Base-by-base conservation (phyloP, 2,888 invertebrate genomes). In the Trichogramma dendrolimi region DNA sequence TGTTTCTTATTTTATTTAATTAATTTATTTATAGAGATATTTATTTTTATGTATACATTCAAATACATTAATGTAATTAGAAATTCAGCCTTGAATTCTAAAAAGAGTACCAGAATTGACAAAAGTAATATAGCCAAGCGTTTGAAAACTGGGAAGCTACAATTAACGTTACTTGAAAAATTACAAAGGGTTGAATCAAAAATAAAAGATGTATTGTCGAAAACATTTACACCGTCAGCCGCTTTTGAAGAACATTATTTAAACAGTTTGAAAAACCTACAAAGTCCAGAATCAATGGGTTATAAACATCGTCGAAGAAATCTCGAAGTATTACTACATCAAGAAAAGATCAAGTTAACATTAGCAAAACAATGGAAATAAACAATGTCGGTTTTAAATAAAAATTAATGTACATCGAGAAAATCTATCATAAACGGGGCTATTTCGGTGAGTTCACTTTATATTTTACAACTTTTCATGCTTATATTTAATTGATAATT, bases 401-500 rank as follows among this genome's bases (percentile, higher is more conserved):
- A 67, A 48, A n/a, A n/a, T n/a, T n/a, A n/a, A n/a, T n/a, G 51
- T 74, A 14, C 69, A 69, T 48, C 71, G 40, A 8, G 74, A 2
- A 75, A 73, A 67, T 71, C 70, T 57, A 64, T 61, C 6, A 66
- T 72, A 55, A 65, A 67, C 4, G 71, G 71, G 56, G 70, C 70
- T n/a, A 61, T 73, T 8, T 53, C 68, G 68, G 75, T 75, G 70
- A 58, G 27, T 27, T 27, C 27, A 27, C 27, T 27, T 27, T 27
- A 27, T 27, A 27, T 27, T 27, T 27, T 27, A 27, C 27, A 27
- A 27, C 3, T 27, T 27, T 46, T 10, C n/a, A 46, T 46, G 3
- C 2, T 46, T 46, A 42, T 55, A 14, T 10, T 40, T 14, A 8
- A n/a, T 49, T 56, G 40, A 48, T 5, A 7, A 27, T 57, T 38